phyloP scores from a whole-genome alignment of 2,888 invertebrate species.

The Lomographa bimaculata region DNA sequence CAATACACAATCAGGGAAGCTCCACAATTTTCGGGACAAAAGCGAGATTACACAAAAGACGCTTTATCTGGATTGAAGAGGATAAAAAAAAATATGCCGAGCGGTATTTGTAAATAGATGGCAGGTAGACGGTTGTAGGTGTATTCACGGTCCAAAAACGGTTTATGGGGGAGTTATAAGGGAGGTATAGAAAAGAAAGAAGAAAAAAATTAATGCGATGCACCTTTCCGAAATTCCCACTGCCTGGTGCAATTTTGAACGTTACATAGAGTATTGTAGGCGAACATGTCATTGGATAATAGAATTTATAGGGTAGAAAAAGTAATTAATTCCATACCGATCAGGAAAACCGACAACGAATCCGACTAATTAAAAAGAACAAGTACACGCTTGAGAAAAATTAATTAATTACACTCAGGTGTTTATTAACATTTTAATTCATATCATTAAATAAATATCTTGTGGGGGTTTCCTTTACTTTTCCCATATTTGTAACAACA shows the following conservation, averaged over 20 bases:
- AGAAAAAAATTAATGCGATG: constrained; percentile 51
- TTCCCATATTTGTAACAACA: no score
- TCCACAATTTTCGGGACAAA: constrained; percentile 52
- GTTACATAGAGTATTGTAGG: constrained; percentile 3
- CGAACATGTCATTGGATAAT: no score
- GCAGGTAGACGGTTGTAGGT: constrained; percentile 81
- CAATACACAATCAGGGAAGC: constrained; percentile 37
- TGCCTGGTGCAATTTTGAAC: constrained; percentile 34
- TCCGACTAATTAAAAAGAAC: no score
- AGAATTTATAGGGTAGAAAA: no score
- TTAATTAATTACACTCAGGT: no score
- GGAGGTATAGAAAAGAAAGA: constrained; percentile 33
- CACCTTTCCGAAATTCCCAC: constrained; percentile 76
- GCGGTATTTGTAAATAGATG: constrained; percentile 75
- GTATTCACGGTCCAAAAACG: constrained; percentile 65
- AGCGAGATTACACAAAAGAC: constrained; percentile 59
- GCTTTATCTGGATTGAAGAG: constrained; percentile 58
- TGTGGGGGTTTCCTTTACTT: no score
- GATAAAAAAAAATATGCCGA: constrained; percentile 57
- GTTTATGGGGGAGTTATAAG: constrained; percentile 40
- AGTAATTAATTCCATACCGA: no score
- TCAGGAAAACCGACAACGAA: no score
- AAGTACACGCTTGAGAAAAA: no score
- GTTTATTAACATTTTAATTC: no score
- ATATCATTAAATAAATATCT: no score